Evolutionary conservation across 2,888 invertebrate genomes (phyloP), one percentile per base, ranked within the genome.

Genomic region (Hemithea aestivaria): DNA sequence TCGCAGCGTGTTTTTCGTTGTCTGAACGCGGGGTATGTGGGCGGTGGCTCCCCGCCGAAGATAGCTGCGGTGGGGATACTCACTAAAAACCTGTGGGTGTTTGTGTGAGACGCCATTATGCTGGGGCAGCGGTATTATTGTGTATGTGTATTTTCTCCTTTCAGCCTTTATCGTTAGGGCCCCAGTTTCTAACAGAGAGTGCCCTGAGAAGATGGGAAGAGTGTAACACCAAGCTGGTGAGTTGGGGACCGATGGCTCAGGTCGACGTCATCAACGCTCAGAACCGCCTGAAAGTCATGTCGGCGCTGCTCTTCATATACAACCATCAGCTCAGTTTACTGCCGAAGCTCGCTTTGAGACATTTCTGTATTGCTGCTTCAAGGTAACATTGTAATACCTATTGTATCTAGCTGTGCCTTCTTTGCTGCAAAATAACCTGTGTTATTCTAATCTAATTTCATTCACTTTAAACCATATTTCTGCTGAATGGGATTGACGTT

Each of bases 261-360:
- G 93, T 97, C 27, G 97, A 97, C 73, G 90, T 91, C 10, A 90
- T 98, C 20, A 96, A 96, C 77, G 95, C 97, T 25, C 96, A 97
- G 74, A 98, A 97, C 76, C 90, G 97, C 42, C 90, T 95, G 52
- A 92, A 93, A 73, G 93, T 98, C n/a, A 91, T 97, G 89, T 93
- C 96, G 0, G 94, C 96, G 33, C 87, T 98, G 21, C 87, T 97
- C 41, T 96, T 96, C 74, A 91, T 96, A 52, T 97, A 95, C 78
- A 96, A 96, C 81, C 92, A 92, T 62, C 94, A 96, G 62, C 88
- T 97, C 51, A 93, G 93, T 62, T 90, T 92, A 56, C 89, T 96
- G 51, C 92, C 93, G 43, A 93, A 93, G 67, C 90, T 93, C 35
- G 92, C 94, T 16, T 73, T 95, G 41, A 91, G 95, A 66, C 93